Conservation (phyloP, 1,140 invertebrate species). For the Eulimnadia texana region DNA sequence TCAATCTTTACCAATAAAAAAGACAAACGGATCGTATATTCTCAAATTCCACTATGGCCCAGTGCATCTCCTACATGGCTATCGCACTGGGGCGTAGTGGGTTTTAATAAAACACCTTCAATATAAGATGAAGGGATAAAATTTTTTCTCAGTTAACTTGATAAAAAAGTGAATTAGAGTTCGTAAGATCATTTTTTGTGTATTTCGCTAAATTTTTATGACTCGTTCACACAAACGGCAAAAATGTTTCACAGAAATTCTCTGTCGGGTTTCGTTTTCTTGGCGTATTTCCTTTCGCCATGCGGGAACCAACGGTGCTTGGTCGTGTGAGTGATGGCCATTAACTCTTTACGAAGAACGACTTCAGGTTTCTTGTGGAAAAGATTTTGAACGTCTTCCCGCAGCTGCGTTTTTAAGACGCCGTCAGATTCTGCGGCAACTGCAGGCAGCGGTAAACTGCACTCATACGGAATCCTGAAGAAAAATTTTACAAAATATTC, state of each 20-base stretch:
- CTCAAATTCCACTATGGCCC: too few relatives aligned
- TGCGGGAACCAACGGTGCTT: slow-evolving; percentile 63
- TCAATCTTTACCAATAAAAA: too few relatives aligned
- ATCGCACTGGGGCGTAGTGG: too few relatives aligned
- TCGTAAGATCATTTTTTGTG: too few relatives aligned
- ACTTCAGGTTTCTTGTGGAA: slow-evolving; percentile 47
- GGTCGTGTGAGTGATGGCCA: slow-evolving; percentile 57
- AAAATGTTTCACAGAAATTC: slow-evolving; percentile 20
- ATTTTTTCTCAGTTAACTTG: too few relatives aligned
- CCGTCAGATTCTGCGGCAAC: slow-evolving; percentile 20
- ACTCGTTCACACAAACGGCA: not conserved
- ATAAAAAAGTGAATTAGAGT: too few relatives aligned
- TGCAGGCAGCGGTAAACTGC: slow-evolving; percentile 51
- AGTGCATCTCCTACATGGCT: too few relatives aligned
- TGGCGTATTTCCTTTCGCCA: slow-evolving; percentile 31
- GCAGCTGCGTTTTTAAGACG: slow-evolving; percentile 26
- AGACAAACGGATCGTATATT: too few relatives aligned
- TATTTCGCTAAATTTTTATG: too few relatives aligned
- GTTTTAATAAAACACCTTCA: too few relatives aligned
- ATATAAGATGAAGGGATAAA: too few relatives aligned
- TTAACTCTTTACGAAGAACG: slow-evolving; percentile 46
- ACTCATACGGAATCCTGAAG: slow-evolving; percentile 62
- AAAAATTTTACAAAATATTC: not conserved
- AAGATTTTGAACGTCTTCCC: slow-evolving; percentile 41
- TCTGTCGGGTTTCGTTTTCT: slow-evolving; percentile 19